Evolutionary conservation across 2,113 vertebrate species (phyloP), one percentile per base, ranked within the genome.

Genomic region (Phodopus roborovskii): DNA sequence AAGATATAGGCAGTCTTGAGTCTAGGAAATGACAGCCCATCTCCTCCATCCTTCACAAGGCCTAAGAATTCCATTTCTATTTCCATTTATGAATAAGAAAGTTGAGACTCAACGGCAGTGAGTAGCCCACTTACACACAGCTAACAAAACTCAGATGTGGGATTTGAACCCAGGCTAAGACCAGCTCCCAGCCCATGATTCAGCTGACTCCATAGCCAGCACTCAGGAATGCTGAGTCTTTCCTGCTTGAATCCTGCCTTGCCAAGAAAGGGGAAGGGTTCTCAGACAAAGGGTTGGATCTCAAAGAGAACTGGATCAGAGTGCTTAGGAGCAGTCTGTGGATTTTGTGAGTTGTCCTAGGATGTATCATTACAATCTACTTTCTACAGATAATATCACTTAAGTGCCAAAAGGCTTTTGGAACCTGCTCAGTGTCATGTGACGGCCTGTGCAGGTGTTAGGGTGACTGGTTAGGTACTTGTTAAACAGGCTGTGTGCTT

Each of bases 331-430:
- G 5, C 56, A 74, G 68, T 53, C 75, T 50, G 73, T 20, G 36
- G 86, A 85, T 82, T 91, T 26, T 53, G 42, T 42, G 66, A 58
- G 11, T 26, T 66, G 79, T 48, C n/a, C 53, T 79, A 33, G 13
- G 16, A 70, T 94, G 13, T 33, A 33, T 64, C 64, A n/a, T 95
- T 84, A 92, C 56, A 83, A 89, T 56, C n/a, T 70, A 81, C 20
- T 56, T 75, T 74, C 82, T 62, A 82, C 53, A 77, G 78, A 66
- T 68, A 73, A 90, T 53, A 71, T 36, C 9, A 0, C 3, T 0
- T 13, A 79, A 74, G 22, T 64, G n/a, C 70, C n/a, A 11, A 5
- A 24, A 87, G 87, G 62, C 3, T 3, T 83, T 64, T 53, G 68
- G 22, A 89, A 87, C n/a, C 50, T 92, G 64, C 28, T 85, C 50